These are phyloP conservation scores for Aporrectodea caliginosa DNA, from an alignment of 1,140 invertebrate genomes.

Conservation along the genomic window DNA sequence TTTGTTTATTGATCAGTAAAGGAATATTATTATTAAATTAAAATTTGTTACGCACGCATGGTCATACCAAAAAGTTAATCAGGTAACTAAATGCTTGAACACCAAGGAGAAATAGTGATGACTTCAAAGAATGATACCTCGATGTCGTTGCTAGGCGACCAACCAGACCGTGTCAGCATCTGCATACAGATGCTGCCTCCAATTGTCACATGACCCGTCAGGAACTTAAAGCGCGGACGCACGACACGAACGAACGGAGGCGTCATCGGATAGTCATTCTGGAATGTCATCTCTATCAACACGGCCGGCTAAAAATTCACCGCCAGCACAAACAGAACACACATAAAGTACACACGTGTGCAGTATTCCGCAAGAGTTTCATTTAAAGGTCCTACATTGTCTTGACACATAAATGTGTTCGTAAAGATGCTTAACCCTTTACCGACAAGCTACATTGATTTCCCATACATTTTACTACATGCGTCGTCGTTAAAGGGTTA, in stretches of 20 bases:
- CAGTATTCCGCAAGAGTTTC: no score
- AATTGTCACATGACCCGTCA: conserved; percentile 52
- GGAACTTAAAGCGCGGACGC: conserved; percentile 46
- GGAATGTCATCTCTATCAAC: conserved; percentile 49
- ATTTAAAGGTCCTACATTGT: no score
- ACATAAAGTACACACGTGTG: not conserved
- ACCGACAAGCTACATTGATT: not conserved
- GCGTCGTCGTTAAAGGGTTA: not conserved
- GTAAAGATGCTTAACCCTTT: not conserved
- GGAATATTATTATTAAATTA: no score
- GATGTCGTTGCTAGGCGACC: conserved; percentile 50
- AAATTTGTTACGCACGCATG: no score
- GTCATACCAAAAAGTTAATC: no score
- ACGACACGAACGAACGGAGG: conserved; percentile 50
- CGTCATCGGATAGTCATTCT: conserved; percentile 45
- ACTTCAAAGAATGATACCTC: no score
- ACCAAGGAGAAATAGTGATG: no score
- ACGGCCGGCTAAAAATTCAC: conserved; percentile 48
- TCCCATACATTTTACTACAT: no score
- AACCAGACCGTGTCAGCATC: conserved; percentile 50
- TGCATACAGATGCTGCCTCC: conserved; percentile 53
- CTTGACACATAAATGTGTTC: not conserved
- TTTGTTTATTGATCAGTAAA: no score
- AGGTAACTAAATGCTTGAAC: no score
- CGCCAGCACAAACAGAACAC: not conserved